phyloP scores from a whole-genome alignment of 1,140 invertebrate genomes.

The Leptinotarsa texana region DNA sequence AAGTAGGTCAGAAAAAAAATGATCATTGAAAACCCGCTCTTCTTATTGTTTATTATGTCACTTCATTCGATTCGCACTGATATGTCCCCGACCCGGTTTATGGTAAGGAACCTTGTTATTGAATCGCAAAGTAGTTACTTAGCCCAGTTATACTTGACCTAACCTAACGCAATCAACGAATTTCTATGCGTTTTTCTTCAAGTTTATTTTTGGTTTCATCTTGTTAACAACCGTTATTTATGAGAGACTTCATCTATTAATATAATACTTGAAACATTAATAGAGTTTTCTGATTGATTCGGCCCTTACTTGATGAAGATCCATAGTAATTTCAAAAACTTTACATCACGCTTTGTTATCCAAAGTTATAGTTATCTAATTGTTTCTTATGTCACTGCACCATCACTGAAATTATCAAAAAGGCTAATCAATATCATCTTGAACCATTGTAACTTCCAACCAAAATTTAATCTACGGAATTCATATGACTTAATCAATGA shows the following conservation, averaged over 20 bases:
- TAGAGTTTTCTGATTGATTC: too few relatives aligned
- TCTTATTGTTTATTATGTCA: constrained; percentile 3
- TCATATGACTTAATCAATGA: too few relatives aligned
- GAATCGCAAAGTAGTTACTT: constrained; percentile 13
- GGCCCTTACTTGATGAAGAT: too few relatives aligned
- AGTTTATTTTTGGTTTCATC: neutral
- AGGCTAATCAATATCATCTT: too few relatives aligned
- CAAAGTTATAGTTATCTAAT: too few relatives aligned
- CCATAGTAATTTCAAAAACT: too few relatives aligned
- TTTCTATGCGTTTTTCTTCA: neutral
- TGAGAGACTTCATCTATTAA: neutral
- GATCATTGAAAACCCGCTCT: neutral
- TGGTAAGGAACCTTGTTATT: constrained; percentile 17
- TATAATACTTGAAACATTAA: neutral
- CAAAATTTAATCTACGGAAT: too few relatives aligned
- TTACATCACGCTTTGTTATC: too few relatives aligned
- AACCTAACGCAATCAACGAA: constrained; percentile 18
- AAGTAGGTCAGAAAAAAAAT: neutral
- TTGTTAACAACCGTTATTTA: neutral
- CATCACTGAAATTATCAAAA: too few relatives aligned
- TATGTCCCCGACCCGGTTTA: constrained; percentile 19
- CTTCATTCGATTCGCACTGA: neutral
- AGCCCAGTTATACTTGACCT: constrained; percentile 23
- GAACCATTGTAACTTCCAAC: too few relatives aligned
- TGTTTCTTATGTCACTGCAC: too few relatives aligned